Percentiles rank a stretch among this genome's conserved stretches.
Conservation (phyloP, 30 jellyfish, hydroid and myxozoan genomes). For the Turritopsis dohrnii region DNA sequence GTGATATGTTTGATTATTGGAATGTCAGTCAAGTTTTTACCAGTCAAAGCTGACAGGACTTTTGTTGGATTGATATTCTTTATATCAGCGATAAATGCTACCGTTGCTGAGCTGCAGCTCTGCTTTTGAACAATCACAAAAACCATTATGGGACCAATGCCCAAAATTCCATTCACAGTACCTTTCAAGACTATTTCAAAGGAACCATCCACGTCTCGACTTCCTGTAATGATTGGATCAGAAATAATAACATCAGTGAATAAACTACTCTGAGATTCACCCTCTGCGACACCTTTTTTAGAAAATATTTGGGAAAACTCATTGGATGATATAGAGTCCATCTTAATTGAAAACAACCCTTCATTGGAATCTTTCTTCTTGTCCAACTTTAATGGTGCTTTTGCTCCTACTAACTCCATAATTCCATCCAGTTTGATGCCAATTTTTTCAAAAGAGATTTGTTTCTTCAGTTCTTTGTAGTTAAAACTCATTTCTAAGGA, state of each 20-base stretch:
- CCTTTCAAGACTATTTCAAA: conserved; percentile 69
- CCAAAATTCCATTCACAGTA: conserved; percentile 24
- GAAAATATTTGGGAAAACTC: conserved; percentile 55
- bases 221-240: conserved; percentile 51
- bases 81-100: conserved; percentile 51
- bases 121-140: conserved; percentile 59
- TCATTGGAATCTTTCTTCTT: conserved; percentile 44
- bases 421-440: conserved; percentile 46
- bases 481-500: conserved; percentile 35
- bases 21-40: conserved; percentile 48
- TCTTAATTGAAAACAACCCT: conserved; percentile 40
- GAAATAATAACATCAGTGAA: conserved; percentile 41
- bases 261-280: conserved; percentile 29
- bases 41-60: conserved; percentile 39
- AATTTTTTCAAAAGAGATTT: conserved; percentile 25
- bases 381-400: conserved; percentile 37
- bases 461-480: conserved; percentile 36
- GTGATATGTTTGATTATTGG: conserved; percentile 56
- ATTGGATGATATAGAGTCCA: conserved; percentile 34
- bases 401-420: conserved; percentile 33
- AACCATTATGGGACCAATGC: conserved; percentile 38
- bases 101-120: conserved; percentile 32
- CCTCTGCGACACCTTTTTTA: conserved; percentile 37
- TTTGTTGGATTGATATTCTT: conserved; percentile 52
- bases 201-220: conserved; percentile 51